Evolutionary conservation across 2,888 invertebrate species (phyloP).

Genomic region (Rhabditoides inermis): DNA sequence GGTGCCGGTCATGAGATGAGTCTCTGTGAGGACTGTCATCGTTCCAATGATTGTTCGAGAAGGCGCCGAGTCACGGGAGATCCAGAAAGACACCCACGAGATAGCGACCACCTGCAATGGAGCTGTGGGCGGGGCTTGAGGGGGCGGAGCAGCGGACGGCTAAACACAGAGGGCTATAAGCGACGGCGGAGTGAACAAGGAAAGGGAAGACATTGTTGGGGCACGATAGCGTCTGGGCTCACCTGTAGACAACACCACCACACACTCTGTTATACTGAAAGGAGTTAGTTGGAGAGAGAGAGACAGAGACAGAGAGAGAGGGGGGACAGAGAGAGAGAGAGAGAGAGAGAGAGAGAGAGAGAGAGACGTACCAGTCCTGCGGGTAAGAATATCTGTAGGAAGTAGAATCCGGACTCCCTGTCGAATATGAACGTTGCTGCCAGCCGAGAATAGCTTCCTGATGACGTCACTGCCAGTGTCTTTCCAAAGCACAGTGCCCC

Average conservation of each 20-base stretch:
- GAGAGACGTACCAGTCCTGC: constrained; percentile 35
- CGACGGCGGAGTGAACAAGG: no score
- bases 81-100: constrained; percentile 73
- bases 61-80: constrained; percentile 91
- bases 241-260: no score
- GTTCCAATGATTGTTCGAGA: constrained; percentile 61
- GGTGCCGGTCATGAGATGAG: constrained; percentile 65
- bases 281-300: no score
- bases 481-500: constrained; percentile 25
- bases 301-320: no score
- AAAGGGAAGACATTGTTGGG: no score
- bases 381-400: constrained; percentile 94
- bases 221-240: no score
- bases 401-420: constrained; percentile 92
- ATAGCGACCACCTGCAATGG: constrained; percentile 30
- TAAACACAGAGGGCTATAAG: no score
- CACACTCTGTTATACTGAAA: no score
- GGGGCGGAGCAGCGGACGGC: no score
- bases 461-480: constrained; percentile 27
- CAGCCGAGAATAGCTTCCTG: constrained; percentile 78
- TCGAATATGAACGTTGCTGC: constrained; percentile 93
- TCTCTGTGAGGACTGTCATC: constrained; percentile 54
- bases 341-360: no score
- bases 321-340: no score
- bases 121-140: no score